phyloP scores from a whole-genome alignment of 2,797 vertebrate species.

The Coregonus sp. region DNA sequence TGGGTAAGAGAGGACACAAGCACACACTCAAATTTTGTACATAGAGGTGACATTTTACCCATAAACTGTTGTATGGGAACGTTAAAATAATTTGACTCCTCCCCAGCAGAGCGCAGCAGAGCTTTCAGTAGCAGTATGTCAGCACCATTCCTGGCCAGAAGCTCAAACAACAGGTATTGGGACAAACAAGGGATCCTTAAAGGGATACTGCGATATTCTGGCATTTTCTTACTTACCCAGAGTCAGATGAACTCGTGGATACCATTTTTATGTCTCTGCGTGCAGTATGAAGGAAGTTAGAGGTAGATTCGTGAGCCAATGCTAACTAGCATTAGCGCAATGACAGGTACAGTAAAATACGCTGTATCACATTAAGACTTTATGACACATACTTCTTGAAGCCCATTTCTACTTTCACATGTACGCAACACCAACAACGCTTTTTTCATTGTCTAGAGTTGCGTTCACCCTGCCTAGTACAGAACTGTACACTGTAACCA shows the following conservation, averaged over 20 bases:
- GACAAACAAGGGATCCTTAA: too few relatives aligned
- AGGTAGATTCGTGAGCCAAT: too few relatives aligned
- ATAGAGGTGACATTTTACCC: neutral
- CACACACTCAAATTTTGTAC: constrained; percentile 1
- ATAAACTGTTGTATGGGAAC: neutral
- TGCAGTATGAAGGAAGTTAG: too few relatives aligned
- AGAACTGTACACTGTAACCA: neutral
- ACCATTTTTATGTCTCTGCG: too few relatives aligned
- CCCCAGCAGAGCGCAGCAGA: constrained; percentile 66
- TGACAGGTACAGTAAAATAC: too few relatives aligned
- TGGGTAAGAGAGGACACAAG: constrained; percentile 63
- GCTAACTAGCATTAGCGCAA: neutral
- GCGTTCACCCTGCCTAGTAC: neutral
- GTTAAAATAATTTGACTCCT: neutral
- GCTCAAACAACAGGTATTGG: constrained; percentile 81
- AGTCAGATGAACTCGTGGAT: too few relatives aligned
- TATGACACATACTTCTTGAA: neutral
- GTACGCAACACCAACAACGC: neutral
- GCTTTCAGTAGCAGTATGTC: constrained; percentile 84
- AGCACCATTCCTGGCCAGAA: constrained; percentile 81
- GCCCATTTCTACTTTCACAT: neutral
- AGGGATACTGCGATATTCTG: too few relatives aligned
- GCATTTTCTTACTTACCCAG: too few relatives aligned
- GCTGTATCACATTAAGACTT: neutral
- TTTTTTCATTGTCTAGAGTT: neutral